Conservation (phyloP, 2,888 invertebrate genomes). For the Tenthredo distinguenda region DNA sequence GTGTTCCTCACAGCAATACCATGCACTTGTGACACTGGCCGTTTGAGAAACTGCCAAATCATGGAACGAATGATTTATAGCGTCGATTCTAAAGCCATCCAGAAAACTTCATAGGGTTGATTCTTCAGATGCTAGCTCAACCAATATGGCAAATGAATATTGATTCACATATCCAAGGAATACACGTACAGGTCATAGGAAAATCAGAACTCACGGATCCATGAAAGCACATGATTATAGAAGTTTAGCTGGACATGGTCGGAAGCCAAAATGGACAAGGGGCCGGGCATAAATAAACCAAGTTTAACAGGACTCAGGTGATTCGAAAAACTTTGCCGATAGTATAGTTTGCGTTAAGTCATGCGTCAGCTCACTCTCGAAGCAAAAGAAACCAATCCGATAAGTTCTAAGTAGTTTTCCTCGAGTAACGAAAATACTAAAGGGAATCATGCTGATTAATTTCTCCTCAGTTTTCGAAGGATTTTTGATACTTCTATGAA, state of each 20-base stretch:
- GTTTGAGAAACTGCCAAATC: neutral
- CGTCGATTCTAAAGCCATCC: neutral
- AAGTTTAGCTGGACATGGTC: neutral
- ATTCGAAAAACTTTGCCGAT: conserved; percentile 17
- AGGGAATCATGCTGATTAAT: neutral
- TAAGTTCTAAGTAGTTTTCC: conserved; percentile 69
- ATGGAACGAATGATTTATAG: neutral
- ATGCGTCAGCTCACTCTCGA: neutral
- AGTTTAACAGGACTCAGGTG: conserved; percentile 28
- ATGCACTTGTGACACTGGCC: neutral
- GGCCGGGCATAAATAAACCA: neutral
- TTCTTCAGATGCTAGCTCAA: neutral
- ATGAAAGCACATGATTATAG: neutral
- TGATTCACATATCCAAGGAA: neutral
- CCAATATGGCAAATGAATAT: neutral
- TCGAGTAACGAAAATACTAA: conserved; percentile 41
- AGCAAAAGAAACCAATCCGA: conserved; percentile 63
- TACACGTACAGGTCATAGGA: neutral
- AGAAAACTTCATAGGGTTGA: neutral
- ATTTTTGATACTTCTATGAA: neutral
- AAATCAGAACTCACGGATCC: neutral
- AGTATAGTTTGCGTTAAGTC: neutral
- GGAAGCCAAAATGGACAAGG: neutral
- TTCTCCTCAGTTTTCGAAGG: neutral
- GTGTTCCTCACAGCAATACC: neutral